Percentiles rank a stretch among this genome's conserved stretches.
Evolutionary conservation across 1,140 invertebrate genomes (phyloP).

Genomic region (Lithobius niger): DNA sequence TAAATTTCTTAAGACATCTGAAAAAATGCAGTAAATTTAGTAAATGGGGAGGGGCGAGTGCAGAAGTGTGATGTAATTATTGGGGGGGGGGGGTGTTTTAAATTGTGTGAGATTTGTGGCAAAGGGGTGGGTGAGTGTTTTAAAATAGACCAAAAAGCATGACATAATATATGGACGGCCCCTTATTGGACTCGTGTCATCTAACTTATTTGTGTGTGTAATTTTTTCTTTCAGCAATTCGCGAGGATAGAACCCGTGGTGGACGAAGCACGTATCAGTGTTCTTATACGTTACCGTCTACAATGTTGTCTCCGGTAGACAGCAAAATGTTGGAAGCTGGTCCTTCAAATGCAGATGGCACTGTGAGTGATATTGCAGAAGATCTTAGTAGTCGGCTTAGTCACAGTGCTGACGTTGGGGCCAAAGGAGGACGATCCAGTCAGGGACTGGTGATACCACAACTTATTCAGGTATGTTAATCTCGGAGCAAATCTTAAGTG

Average conservation of each 20-base stretch:
- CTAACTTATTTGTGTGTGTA: too few relatives aligned
- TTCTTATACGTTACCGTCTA: slow-evolving; percentile 54
- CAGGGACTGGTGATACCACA: neutral
- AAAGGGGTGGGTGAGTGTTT: too few relatives aligned
- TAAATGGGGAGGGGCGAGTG: too few relatives aligned
- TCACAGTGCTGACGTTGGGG: neutral
- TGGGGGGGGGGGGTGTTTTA: too few relatives aligned
- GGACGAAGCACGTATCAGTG: slow-evolving; percentile 91
- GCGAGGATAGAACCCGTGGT: slow-evolving; percentile 84
- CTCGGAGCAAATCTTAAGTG: neutral
- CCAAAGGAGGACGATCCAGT: neutral
- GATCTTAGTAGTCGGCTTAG: neutral
- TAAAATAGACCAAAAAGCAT: too few relatives aligned
- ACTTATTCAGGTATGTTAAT: slow-evolving; percentile 3
- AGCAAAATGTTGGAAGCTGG: slow-evolving; percentile 1
- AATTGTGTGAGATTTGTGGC: too few relatives aligned
- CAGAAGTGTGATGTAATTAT: too few relatives aligned
- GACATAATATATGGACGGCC: too few relatives aligned
- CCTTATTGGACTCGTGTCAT: too few relatives aligned
- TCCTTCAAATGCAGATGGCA: neutral
- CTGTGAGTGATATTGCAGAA: neutral
- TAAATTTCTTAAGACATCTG: too few relatives aligned
- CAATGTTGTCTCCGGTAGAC: slow-evolving; percentile 38
- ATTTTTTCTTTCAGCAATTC: slow-evolving; percentile 68
- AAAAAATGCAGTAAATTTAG: too few relatives aligned